phyloP scores from a whole-genome alignment of 2,797 vertebrate genomes.

The Melanotaenia nigrans region DNA sequence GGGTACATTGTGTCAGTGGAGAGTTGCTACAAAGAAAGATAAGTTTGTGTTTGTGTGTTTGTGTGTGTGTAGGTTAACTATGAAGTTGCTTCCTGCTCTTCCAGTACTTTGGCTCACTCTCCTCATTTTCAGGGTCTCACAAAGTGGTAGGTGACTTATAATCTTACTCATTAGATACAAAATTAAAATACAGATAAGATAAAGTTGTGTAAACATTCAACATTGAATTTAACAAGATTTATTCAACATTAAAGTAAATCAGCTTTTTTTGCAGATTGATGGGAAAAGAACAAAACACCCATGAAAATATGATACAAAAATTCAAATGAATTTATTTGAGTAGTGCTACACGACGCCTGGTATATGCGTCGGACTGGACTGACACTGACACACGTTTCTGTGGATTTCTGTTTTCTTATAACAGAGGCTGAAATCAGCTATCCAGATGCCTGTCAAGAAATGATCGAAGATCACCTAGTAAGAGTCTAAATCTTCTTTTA shows the following conservation, averaged over 20 bases:
- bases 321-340: no score
- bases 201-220: not conserved
- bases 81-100: slow-evolving; percentile 28
- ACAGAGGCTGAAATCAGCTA: not conserved
- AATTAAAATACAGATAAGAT: not conserved
- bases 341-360: no score
- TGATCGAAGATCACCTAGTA: rapidly evolving
- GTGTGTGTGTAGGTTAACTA: slow-evolving; percentile 29
- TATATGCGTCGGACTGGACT: no score
- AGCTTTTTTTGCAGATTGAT: no score
- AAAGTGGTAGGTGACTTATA: slow-evolving; percentile 41
- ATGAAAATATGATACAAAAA: no score
- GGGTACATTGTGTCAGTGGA: not conserved
- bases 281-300: no score
- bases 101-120: slow-evolving; percentile 24
- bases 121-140: slow-evolving; percentile 28
- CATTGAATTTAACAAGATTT: no score
- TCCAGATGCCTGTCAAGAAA: slow-evolving; percentile 11
- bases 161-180: not conserved
- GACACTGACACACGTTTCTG: no score
- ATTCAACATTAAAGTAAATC: no score
- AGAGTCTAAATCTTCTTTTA: slow-evolving; percentile 11
- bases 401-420: slow-evolving; percentile 2
- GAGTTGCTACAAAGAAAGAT: not conserved
- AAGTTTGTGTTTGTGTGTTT: not conserved